Evolutionary conservation across 2,797 vertebrate genomes (phyloP).

Genomic region (Phoeniculus purpureus): DNA sequence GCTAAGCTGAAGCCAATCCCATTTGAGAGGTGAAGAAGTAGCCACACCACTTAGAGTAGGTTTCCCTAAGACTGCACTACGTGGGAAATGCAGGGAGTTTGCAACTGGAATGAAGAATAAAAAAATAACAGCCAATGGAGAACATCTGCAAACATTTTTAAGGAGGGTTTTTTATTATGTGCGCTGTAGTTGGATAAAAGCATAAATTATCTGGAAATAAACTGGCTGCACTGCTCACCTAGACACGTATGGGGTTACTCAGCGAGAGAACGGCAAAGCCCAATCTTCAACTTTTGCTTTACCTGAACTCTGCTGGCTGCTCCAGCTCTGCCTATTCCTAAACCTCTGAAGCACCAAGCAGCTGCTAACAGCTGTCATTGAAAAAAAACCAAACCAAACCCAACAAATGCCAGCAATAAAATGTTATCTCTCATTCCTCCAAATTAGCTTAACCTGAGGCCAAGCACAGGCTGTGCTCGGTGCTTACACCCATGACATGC

Average conservation of each 20-base stretch:
- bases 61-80: background rate
- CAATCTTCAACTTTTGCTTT: background rate
- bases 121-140: background rate
- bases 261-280: background rate
- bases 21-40: background rate
- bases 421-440: conserved; percentile 39
- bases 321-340: background rate
- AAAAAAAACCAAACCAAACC: background rate
- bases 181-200: conserved; percentile 5
- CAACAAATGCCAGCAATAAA: conserved; percentile 42
- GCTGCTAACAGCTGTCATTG: conserved; percentile 56
- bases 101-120: background rate
- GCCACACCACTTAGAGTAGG: background rate
- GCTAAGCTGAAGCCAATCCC: background rate
- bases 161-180: background rate
- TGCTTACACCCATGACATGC: conserved; percentile 27
- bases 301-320: conserved; percentile 5
- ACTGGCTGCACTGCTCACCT: background rate
- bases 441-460: conserved; percentile 65
- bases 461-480: conserved; percentile 40
- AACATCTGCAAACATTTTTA: conserved; percentile 49
- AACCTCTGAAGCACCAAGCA: conserved; percentile 3
- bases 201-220: conserved; percentile 24
- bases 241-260: background rate
- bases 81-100: background rate